Evolutionary conservation across 2,797 vertebrate genomes (phyloP).

Genomic region (Enoplosus armatus): DNA sequence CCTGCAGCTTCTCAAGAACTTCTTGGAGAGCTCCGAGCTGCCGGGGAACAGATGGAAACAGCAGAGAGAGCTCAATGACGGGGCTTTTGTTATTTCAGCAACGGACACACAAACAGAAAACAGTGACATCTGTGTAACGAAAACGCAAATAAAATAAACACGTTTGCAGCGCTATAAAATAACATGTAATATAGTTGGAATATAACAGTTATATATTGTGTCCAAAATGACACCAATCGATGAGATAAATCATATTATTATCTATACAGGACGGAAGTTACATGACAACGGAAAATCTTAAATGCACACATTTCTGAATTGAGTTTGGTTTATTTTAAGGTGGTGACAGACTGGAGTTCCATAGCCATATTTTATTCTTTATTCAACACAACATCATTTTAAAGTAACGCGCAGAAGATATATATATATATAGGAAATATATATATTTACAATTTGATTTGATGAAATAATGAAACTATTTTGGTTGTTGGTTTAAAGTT

Average conservation of each 20-base stretch:
- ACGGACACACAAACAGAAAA: neutral
- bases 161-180: neutral
- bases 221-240: neutral
- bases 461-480: neutral
- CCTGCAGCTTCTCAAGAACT: conserved; percentile 89
- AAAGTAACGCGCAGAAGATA: neutral
- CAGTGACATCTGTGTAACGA: neutral
- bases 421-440: too few relatives aligned
- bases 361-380: neutral
- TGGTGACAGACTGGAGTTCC: neutral
- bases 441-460: neutral
- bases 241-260: neutral
- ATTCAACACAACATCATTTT: neutral
- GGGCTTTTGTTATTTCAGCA: neutral
- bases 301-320: neutral
- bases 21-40: conserved; percentile 89
- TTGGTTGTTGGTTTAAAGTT: neutral
- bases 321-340: neutral
- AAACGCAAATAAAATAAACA: neutral
- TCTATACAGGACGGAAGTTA: neutral
- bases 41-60: neutral
- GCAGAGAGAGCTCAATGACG: too few relatives aligned
- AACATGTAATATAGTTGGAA: neutral
- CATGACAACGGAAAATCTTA: neutral
- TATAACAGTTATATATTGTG: neutral